Evolutionary conservation across 2,888 invertebrate species (phyloP).

Genomic region (Trachelus iudaicus): DNA sequence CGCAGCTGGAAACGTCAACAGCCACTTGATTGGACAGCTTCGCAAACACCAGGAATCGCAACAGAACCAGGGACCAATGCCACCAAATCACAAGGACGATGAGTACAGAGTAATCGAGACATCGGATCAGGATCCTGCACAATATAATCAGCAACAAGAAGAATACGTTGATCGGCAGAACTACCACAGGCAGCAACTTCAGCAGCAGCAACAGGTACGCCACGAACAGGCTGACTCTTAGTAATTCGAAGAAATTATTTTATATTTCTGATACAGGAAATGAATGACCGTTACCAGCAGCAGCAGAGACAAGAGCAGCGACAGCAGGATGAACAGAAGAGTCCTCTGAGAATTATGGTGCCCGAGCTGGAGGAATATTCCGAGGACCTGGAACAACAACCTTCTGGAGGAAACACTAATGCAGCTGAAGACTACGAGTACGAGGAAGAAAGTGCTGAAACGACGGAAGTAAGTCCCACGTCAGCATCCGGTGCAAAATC

Average conservation of each 20-base stretch:
- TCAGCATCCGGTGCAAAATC: conserved; percentile 16
- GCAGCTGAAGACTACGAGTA: conserved; percentile 37
- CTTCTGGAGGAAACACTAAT: conserved; percentile 33
- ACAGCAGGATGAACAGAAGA: conserved; percentile 40
- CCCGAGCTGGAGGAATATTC: conserved; percentile 64
- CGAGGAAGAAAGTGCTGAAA: conserved; percentile 50
- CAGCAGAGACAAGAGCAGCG: conserved; percentile 18
- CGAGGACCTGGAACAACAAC: conserved; percentile 52
- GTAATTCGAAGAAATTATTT: conserved; percentile 7
- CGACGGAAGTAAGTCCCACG: conserved; percentile 22
- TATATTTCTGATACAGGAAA: conserved; percentile 18
- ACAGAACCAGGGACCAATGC: conserved; percentile 42
- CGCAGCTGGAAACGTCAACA: conserved; percentile 69
- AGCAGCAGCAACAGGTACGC: conserved; percentile 24
- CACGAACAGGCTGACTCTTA: conserved; percentile 7
- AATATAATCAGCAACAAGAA: conserved; percentile 47
- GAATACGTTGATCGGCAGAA: conserved; percentile 24
- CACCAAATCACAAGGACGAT: conserved; percentile 52
- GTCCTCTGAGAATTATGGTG: conserved; percentile 67
- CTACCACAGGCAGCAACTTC: conserved; percentile 56
- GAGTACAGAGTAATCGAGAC: conserved; percentile 43
- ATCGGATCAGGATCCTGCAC: conserved; percentile 46
- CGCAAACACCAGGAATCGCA: conserved; percentile 46
- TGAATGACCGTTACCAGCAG: conserved; percentile 30
- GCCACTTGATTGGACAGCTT: conserved; percentile 51